phyloP scores from a whole-genome alignment of 2,797 vertebrate genomes.

The Tenualosa ilisha region DNA sequence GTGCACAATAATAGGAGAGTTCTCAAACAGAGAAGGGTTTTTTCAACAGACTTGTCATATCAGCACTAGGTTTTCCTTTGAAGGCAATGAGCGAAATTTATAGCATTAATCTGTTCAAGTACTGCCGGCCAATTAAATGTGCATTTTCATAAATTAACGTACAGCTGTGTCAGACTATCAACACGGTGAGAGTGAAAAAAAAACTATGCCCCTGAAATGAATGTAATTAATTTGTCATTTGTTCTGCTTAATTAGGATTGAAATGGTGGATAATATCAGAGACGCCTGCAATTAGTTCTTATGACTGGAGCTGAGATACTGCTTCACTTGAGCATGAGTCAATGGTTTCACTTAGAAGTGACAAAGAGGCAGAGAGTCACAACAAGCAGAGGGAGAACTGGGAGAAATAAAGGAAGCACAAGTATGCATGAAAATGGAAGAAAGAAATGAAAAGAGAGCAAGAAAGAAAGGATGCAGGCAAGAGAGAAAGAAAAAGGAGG shows the following conservation, averaged over 20 bases:
- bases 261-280: conserved; percentile 22
- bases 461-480: background rate
- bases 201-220: background rate
- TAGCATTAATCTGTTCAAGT: conserved; percentile 2
- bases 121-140: conserved; percentile 22
- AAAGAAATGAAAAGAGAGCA: background rate
- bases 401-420: background rate
- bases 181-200: background rate
- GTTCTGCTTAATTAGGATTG: conserved; percentile 27
- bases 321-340: background rate
- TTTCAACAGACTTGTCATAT: background rate
- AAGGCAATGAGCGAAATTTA: background rate
- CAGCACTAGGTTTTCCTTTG: background rate
- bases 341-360: conserved; percentile 5
- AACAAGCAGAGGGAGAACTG: background rate
- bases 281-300: conserved; percentile 14
- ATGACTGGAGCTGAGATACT: conserved; percentile 13
- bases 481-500: conserved; percentile 26
- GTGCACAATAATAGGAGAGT: background rate
- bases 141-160: background rate
- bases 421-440: background rate
- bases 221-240: conserved; percentile 2
- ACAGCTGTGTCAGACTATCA: conserved; percentile 20
- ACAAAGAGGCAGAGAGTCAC: background rate
- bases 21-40: background rate